These are phyloP conservation scores for Psittacula derbiana DNA, from an alignment of 2,797 vertebrate species.

Conservation along the genomic window DNA sequence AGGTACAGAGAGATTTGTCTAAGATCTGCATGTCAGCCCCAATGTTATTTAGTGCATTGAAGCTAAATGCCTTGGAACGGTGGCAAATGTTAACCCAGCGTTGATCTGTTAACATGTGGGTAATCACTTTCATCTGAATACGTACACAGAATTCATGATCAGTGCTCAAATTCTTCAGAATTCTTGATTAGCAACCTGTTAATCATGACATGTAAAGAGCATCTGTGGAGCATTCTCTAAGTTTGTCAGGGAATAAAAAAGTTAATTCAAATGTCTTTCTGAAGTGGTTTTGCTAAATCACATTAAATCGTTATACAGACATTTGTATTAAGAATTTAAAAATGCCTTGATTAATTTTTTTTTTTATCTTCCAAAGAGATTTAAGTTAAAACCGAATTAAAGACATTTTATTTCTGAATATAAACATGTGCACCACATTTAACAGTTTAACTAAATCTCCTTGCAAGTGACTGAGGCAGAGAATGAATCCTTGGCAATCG, in stretches of 20 bases:
- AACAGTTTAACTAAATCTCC: neutral
- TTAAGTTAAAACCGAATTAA: conserved; percentile 18
- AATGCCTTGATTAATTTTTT: neutral
- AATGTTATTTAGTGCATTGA: too few relatives aligned
- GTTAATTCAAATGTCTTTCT: neutral
- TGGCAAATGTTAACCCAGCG: neutral
- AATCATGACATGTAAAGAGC: neutral
- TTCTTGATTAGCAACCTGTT: accelerated
- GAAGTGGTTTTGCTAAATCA: neutral
- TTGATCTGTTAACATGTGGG: neutral
- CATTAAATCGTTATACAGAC: neutral
- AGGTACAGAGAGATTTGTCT: neutral
- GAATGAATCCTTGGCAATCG: neutral
- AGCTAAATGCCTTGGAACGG: neutral
- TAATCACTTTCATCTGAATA: neutral
- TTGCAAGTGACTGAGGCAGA: neutral
- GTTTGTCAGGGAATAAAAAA: neutral
- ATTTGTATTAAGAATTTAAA: neutral
- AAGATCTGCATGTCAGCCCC: neutral
- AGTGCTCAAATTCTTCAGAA: neutral
- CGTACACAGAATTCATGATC: accelerated
- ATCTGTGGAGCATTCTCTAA: neutral
- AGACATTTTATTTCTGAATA: conserved; percentile 3
- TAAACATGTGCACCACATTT: neutral
- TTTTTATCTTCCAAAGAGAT: neutral